phyloP scores from a whole-genome alignment of 2,888 invertebrate species.

The Acrobasis consociella region DNA sequence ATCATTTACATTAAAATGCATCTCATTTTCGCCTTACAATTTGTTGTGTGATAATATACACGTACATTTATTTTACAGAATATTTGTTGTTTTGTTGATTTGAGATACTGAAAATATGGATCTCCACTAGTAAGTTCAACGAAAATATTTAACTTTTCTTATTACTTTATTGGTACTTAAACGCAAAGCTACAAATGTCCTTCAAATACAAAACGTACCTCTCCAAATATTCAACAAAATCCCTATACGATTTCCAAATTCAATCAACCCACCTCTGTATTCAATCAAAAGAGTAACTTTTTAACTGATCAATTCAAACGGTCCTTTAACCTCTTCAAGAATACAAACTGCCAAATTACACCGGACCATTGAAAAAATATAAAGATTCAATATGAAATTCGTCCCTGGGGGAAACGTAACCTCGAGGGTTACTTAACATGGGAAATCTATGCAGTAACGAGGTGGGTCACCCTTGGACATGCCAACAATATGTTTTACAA shows the following conservation, averaged over 20 bases:
- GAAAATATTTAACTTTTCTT: no score
- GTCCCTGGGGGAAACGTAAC: constrained; percentile 15
- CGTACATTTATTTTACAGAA: no score
- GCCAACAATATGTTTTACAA: constrained; percentile 21
- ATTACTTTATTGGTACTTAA: no score
- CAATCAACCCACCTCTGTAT: constrained; percentile 4
- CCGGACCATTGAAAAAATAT: constrained; percentile 18
- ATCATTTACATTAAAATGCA: no score
- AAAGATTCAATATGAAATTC: constrained; percentile 20
- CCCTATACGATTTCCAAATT: constrained; percentile 4
- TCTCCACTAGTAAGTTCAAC: no score
- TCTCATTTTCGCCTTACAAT: neutral
- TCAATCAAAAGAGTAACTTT: constrained; percentile 15
- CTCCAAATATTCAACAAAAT: constrained; percentile 1
- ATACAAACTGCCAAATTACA: constrained; percentile 21
- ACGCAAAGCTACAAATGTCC: no score
- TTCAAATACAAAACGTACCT: neutral
- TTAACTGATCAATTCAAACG: constrained; percentile 7
- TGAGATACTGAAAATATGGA: no score
- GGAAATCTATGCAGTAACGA: constrained; percentile 12
- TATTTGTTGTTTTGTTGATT: no score
- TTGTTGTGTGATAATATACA: no score
- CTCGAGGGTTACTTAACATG: constrained; percentile 14
- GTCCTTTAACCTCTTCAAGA: constrained; percentile 9
- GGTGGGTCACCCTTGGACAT: constrained; percentile 20